Percentiles rank a stretch among this genome's conserved stretches.
These are phyloP conservation scores for Macropis europaea DNA, from an alignment of 2,888 invertebrate genomes.

Conservation along the genomic window DNA sequence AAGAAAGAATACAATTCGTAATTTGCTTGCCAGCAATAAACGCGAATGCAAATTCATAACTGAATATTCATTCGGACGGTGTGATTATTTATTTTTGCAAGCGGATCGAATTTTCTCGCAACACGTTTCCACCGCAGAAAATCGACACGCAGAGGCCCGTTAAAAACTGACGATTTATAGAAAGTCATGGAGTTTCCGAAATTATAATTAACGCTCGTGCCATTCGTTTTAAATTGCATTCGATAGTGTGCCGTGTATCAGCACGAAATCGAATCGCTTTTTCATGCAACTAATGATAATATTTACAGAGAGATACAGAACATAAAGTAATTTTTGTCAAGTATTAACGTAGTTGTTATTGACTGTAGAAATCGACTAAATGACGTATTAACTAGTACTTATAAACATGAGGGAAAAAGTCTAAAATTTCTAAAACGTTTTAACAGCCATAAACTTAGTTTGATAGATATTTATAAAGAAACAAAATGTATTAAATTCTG, in stretches of 20 bases:
- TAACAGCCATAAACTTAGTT: too few species aligned
- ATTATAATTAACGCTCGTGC: constrained; percentile 23
- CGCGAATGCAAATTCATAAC: constrained; percentile 19
- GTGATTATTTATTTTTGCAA: constrained; percentile 33
- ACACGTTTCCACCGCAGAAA: constrained; percentile 4
- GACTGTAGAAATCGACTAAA: too few species aligned
- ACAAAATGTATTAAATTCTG: too few species aligned
- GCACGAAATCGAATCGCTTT: not conserved
- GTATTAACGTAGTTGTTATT: not conserved
- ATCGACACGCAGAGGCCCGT: not conserved
- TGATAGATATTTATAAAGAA: too few species aligned
- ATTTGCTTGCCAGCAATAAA: constrained; percentile 16
- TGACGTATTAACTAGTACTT: too few species aligned
- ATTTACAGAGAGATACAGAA: not conserved
- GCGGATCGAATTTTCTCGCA: constrained; percentile 23
- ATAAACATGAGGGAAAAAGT: too few species aligned
- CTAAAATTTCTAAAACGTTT: too few species aligned
- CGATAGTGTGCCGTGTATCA: not conserved
- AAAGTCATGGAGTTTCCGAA: not conserved
- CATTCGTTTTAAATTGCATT: constrained; percentile 10
- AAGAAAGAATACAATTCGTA: constrained; percentile 10
- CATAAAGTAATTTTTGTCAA: not conserved
- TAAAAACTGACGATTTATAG: not conserved
- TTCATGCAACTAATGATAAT: not conserved
- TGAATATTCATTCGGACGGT: constrained; percentile 51